Percentiles rank a stretch among this genome's conserved stretches.
Conservation (phyloP, 2,888 invertebrate species). For the Sarcophaga caerulescens region DNA sequence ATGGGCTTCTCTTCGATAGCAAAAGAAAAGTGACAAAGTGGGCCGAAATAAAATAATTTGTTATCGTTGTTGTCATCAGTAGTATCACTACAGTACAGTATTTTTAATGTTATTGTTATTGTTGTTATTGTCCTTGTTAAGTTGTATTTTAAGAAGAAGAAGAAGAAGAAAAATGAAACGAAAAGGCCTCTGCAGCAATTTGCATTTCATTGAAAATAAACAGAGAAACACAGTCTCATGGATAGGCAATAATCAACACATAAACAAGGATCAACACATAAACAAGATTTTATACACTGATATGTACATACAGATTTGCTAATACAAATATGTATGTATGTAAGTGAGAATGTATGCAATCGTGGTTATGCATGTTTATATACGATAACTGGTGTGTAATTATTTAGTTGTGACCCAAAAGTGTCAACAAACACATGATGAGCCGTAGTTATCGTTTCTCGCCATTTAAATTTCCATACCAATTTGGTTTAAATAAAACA, state of each 20-base stretch:
- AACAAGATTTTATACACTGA: conserved; percentile 26
- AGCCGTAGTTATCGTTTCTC: conserved; percentile 53
- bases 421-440: conserved; percentile 64
- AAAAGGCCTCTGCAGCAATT: conserved; percentile 45
- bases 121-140: conserved; percentile 56
- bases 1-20: not conserved
- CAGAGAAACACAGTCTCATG: conserved; percentile 18
- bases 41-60: conserved; percentile 9
- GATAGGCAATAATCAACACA: not conserved
- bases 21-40: not conserved
- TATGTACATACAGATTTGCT: conserved; percentile 2
- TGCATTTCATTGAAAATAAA: conserved; percentile 61
- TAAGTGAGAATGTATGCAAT: not conserved
- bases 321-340: not conserved
- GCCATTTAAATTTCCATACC: conserved; percentile 53
- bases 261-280: conserved; percentile 2
- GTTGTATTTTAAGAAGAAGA: conserved; percentile 32
- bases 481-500: conserved; percentile 47
- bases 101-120: conserved; percentile 2
- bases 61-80: conserved; percentile 16
- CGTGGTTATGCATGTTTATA: not conserved
- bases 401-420: conserved; percentile 68
- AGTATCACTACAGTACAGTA: not conserved
- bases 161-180: not conserved
- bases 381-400: conserved; percentile 58